Base-by-base conservation (phyloP, 2,888 invertebrate genomes). In the Mamestra brassicae region DNA sequence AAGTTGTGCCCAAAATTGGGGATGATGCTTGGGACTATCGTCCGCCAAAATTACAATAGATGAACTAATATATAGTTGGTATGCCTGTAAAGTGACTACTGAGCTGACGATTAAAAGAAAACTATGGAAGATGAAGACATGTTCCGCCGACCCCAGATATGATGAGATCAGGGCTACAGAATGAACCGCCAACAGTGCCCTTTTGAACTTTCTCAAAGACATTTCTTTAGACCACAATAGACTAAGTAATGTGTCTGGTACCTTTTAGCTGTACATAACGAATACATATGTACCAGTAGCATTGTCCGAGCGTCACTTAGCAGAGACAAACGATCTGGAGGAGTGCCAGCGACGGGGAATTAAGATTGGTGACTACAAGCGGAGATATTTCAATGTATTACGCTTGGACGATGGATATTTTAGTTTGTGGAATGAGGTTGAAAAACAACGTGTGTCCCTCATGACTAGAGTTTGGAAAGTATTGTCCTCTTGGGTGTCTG, bases 271-370 rank as follows among this genome's bases (percentile, higher is more conserved):
- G 77, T 80, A 75, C 71, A 74, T 86, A 82, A 78, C 57, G 66
- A 72, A 73, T 80, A 78, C 77, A 74, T 81, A 83, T 74, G 71
- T 84, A 79, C 64, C 61, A 71, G 78, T 71, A 78, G 76, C 70
- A 75, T 86, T 81, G 85, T 85, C 86, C 80, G 76, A 87, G 76
- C 79, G 84, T 84, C 87, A 85, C 84, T 87, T 85, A 87, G 81
- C 66, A 61, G 60, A 84, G 87, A 87, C 80, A 84, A 84, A 87
- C 72, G 83, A 81, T 72, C 81, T 87, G 87, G 86, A 85, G 69
- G 52, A 71, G 74, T 77, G 87, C 87, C 86, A 87, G 81, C 72
- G 84, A 82, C 79, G 77, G 80, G 72, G 81, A 85, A 87, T 85
- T 85, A 81, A 85, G 85, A 85, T 85, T 83, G 76, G 87, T 83